phyloP scores from a whole-genome alignment of 2,888 invertebrate species.

The Thymelicus acteon region DNA sequence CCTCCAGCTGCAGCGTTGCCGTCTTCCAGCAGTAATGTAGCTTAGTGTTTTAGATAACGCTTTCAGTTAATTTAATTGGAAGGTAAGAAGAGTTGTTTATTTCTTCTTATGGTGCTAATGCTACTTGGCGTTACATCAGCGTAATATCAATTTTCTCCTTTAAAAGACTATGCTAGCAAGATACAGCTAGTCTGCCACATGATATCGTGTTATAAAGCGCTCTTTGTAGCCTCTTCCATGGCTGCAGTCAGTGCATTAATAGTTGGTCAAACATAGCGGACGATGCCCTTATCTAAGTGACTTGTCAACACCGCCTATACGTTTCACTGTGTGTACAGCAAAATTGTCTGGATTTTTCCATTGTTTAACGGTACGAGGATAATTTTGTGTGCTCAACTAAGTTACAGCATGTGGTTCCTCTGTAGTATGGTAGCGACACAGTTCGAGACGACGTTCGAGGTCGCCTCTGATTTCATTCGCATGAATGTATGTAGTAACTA shows the following conservation, averaged over 20 bases:
- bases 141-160: no score
- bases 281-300: conserved; percentile 6
- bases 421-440: neutral
- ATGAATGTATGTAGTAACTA: no score
- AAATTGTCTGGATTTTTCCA: conserved; percentile 2
- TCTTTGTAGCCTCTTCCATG: neutral
- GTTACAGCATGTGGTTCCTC: neutral
- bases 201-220: neutral
- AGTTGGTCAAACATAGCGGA: neutral
- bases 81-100: no score
- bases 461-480: neutral
- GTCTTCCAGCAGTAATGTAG: no score
- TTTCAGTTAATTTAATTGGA: no score
- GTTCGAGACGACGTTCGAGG: neutral
- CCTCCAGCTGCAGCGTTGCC: no score
- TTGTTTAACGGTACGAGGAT: neutral
- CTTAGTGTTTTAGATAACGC: no score
- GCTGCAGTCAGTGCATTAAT: neutral
- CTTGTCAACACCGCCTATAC: conserved; percentile 4
- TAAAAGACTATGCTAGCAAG: no score
- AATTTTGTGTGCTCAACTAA: neutral
- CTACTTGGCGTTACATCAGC: no score
- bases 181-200: neutral
- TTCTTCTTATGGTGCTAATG: no score
- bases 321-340: neutral